Evolutionary conservation across 37 sponge, comb jelly and placozoan genomes (phyloP), one percentile per base, ranked within the genome.

Genomic region (Eunapius fragilis): DNA sequence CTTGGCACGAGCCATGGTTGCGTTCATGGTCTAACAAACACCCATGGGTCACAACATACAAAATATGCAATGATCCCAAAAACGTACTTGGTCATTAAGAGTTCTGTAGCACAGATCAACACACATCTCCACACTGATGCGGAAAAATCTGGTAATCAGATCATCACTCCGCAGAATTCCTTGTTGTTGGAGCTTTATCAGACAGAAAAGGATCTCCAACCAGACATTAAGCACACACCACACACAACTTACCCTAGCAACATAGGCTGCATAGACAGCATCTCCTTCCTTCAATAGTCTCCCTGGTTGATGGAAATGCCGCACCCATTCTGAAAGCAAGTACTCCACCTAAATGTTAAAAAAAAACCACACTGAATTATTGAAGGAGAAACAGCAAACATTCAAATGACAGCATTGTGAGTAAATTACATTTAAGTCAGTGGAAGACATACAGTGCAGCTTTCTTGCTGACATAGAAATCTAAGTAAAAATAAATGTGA

Each of bases 51-150:
- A 14, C 31, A 9, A 70, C 27, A 32, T 70, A 13, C 11, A 13
- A 3, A 2, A 31, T 72, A 31, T 19, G 73, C 22, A 7, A 27
- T 36, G 17, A 37, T 48, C 9, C 35, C 23, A 17, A 13, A 22
- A n/a, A 35, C 84, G 78, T 68, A 95, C 95, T 24, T 85, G 90
- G 68, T 92, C 96, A 80, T 84, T 84, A n/a, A 96, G 86, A 36
- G 94, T 96, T 67, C 96, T 71, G 85, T 98, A 98, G 85, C 96
- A 96, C n/a, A 98, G 91, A 27, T 93, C 98, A 23, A 98, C 98
- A 84, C 98, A 98, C 96, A 98, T 96, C 87, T 98, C 98, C 0
- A 93, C 87, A 89, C 94, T 94, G 89, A 98, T 96, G 25, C 98
- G 80, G 86, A 98, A 96, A 87, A 98, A 98, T 7, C 98, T 67